Base-by-base conservation (phyloP, 2,888 invertebrate species). In the Thymelicus lineola region DNA sequence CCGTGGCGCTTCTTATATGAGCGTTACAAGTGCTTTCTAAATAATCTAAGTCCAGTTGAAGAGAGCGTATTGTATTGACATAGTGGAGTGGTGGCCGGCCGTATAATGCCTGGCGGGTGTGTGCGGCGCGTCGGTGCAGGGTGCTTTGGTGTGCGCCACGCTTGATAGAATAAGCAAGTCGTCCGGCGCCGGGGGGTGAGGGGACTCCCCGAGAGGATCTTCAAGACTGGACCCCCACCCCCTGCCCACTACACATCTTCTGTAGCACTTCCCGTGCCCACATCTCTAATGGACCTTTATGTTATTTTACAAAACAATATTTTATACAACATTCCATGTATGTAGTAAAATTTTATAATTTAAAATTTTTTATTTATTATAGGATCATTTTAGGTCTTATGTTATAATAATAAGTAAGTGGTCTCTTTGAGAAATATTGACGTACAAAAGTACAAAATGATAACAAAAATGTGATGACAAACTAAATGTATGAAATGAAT, bases 1-100 rank as follows among this genome's bases (percentile, higher is more conserved):
- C 88, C 87, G 87, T 86, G 89, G 85, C 88, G 89, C 90, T 89
- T 93, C 93, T 94, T 94, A 94, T 94, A 94, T 94, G 94, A 94
- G 91, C 93, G 90, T 93, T 94, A 94, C 93, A 94, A 94, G 94
- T 94, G 94, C 94, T 94, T 94, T 94, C 94, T 94, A 94, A 94
- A 94, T 94, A 94, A 94, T 94, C 94, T 93, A 93, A 94, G 94
- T 94, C 94, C 93, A 90, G 92, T 84, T 88, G 92, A 91, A 91
- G 92, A 92, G 93, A 93, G 91, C 89, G 93, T 94, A 94, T 94
- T 94, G 94, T 94, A 94, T 94, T 94, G 94, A 94, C 94, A 94
- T 83, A 94, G 94, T 91, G 88, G 91, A 93, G 91, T 94, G 93
- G 93, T 92, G 92, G 91, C 91, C 91, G 91, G 93, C 91, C 88